Conservation (phyloP, 2,113 vertebrate species). For the Petrocephalus zakoni region DNA sequence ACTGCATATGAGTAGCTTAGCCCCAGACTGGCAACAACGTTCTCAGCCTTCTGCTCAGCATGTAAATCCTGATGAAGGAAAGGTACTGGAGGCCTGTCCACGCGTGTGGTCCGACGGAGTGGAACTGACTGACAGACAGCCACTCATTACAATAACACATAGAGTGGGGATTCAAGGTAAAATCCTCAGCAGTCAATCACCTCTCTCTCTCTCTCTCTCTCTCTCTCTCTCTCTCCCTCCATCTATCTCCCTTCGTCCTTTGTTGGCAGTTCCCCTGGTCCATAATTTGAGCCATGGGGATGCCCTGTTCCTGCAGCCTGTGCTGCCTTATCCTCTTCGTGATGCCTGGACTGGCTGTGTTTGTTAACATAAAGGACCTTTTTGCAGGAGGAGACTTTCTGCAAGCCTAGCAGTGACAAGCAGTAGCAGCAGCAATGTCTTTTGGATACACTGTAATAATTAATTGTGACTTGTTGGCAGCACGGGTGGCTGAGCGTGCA, state of each 20-base stretch:
- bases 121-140: constrained; percentile 22
- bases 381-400: neutral
- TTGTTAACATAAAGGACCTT: neutral
- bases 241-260: neutral
- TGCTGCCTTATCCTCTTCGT: neutral
- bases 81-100: neutral
- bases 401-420: neutral
- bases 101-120: neutral
- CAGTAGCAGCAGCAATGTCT: neutral
- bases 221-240: neutral
- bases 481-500: neutral
- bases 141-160: constrained; percentile 18
- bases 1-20: neutral
- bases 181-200: constrained; percentile 20
- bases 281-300: neutral
- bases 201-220: neutral
- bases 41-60: neutral
- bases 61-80: neutral
- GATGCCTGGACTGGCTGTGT: neutral
- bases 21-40: neutral
- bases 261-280: neutral
- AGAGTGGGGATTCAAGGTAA: neutral
- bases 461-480: neutral
- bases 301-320: neutral
- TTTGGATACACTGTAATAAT: neutral